Evolutionary conservation across 2,797 vertebrate genomes (phyloP).

Genomic region (Eidolon dupreanum): DNA sequence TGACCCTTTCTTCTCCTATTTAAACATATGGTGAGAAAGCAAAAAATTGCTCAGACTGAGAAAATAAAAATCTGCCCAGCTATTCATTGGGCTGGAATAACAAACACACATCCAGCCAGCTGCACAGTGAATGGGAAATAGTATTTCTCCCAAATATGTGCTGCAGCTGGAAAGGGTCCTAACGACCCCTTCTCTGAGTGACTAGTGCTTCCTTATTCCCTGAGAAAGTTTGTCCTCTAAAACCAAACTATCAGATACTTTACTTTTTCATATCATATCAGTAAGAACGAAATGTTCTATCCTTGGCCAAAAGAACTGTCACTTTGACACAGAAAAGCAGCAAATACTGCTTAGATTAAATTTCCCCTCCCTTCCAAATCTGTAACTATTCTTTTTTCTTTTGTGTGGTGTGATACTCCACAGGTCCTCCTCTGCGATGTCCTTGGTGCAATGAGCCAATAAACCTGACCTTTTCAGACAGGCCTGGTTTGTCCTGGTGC

Average conservation of each 20-base stretch:
- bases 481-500: not conserved
- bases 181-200: not conserved
- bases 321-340: not conserved
- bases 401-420: not conserved
- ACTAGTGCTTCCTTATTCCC: not conserved
- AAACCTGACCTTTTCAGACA: not conserved
- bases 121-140: not conserved
- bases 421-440: not conserved
- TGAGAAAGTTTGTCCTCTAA: not conserved
- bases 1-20: not conserved
- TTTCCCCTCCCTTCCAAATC: not conserved
- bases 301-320: not conserved
- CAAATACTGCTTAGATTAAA: not conserved
- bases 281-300: not conserved
- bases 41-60: not conserved
- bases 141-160: not conserved
- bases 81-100: not conserved
- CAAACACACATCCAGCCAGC: not conserved
- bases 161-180: not conserved
- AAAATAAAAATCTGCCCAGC: not conserved
- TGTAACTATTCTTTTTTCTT: not conserved
- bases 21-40: constrained; percentile 23
- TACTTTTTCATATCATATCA: not conserved
- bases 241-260: not conserved
- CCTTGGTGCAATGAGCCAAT: not conserved